Evolutionary conservation across 1,140 invertebrate species (phyloP).

Genomic region (Procambarus clarkii): DNA sequence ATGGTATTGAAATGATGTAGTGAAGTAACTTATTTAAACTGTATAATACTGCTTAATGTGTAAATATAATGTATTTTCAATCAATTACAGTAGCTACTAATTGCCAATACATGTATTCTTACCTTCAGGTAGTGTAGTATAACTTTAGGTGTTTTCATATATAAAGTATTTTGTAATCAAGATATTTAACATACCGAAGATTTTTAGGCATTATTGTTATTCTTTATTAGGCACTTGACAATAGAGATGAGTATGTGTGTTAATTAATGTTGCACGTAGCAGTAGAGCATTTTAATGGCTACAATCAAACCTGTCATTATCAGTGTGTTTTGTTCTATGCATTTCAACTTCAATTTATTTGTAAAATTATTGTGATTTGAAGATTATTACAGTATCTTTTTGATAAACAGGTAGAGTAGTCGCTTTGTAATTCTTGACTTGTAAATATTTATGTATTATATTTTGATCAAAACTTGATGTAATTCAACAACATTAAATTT

Average conservation of each 20-base stretch:
- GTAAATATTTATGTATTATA: neutral
- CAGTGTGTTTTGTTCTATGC: neutral
- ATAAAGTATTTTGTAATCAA: neutral
- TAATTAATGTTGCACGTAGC: neutral
- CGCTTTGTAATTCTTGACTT: neutral
- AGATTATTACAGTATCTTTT: neutral
- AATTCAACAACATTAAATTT: too few species aligned
- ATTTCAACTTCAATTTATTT: neutral
- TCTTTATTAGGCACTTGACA: neutral
- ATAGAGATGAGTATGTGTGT: neutral
- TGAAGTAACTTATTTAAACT: neutral
- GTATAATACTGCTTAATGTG: conserved; percentile 1
- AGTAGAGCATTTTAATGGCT: neutral
- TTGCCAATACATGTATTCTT: neutral
- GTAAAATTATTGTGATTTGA: neutral
- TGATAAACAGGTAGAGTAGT: neutral
- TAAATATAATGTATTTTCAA: neutral
- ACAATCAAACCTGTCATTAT: neutral
- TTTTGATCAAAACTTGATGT: neutral
- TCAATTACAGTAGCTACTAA: neutral
- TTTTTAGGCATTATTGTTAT: neutral
- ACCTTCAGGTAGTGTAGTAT: neutral
- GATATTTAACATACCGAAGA: neutral
- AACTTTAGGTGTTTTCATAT: neutral
- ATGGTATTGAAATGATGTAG: neutral